phyloP scores from a whole-genome alignment of 2,888 invertebrate genomes.

The Philonicus albiceps region DNA sequence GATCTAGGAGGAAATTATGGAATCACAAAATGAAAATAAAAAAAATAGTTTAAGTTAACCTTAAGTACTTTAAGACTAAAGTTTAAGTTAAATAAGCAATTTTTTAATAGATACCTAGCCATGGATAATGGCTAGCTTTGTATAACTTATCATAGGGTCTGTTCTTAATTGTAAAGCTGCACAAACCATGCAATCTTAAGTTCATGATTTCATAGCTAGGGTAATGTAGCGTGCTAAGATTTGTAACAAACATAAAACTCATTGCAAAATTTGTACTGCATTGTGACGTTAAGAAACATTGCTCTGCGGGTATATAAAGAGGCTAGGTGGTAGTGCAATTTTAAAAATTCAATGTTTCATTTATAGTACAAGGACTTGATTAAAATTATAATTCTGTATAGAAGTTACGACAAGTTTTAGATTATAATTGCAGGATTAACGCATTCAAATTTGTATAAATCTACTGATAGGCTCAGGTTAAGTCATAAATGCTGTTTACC shows the following conservation, averaged over 20 bases:
- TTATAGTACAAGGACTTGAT: too few relatives aligned
- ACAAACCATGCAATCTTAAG: neutral
- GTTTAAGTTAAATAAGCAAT: neutral
- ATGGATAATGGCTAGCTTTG: neutral
- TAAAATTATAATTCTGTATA: too few relatives aligned
- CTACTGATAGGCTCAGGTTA: neutral
- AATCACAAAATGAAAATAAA: neutral
- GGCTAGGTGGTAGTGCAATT: neutral
- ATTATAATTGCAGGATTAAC: neutral
- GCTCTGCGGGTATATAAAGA: neutral
- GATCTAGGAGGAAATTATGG: too few relatives aligned
- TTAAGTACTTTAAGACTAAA: neutral
- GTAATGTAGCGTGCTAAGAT: neutral
- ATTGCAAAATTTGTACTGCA: neutral
- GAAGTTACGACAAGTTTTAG: too few relatives aligned
- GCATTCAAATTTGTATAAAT: neutral
- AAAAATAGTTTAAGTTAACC: neutral
- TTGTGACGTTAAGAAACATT: neutral
- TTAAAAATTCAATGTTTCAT: neutral
- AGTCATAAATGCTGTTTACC: neutral
- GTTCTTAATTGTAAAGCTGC: neutral
- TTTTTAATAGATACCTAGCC: neutral
- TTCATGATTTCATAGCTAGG: neutral
- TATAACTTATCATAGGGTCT: neutral
- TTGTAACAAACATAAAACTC: neutral